phyloP scores from a whole-genome alignment of 2,888 invertebrate genomes.

The Cryptocephalus primarius region DNA sequence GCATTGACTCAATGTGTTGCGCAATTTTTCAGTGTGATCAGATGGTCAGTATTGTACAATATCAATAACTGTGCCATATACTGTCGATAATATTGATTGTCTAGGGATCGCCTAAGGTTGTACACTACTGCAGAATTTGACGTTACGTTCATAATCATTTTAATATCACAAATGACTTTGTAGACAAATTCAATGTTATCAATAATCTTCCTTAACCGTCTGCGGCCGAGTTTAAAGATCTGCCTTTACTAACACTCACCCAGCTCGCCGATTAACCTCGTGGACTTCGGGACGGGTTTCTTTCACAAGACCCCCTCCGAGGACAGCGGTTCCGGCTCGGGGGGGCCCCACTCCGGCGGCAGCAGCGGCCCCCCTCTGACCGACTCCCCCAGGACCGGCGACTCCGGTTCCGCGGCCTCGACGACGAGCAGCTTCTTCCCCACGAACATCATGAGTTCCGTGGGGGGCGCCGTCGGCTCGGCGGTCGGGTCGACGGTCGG shows the following conservation, averaged over 20 bases:
- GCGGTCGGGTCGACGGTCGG: constrained; percentile 29
- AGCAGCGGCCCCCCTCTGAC: constrained; percentile 46
- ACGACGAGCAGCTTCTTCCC: constrained; percentile 34
- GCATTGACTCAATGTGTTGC: too few species aligned
- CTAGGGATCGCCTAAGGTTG: too few species aligned
- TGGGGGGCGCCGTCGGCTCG: constrained; percentile 34
- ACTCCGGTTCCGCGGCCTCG: constrained; percentile 9
- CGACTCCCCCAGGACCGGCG: constrained; percentile 15
- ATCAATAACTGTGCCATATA: too few species aligned
- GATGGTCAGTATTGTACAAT: too few species aligned
- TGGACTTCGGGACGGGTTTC: constrained; percentile 91
- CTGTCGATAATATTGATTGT: too few species aligned
- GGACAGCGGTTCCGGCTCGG: constrained; percentile 67
- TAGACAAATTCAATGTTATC: too few species aligned
- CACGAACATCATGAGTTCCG: constrained; percentile 34
- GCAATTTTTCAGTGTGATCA: too few species aligned
- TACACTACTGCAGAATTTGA: too few species aligned
- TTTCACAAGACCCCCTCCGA: constrained; percentile 87
- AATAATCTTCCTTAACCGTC: too few species aligned
- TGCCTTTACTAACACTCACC: constrained; percentile 1
- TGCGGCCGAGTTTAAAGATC: background rate
- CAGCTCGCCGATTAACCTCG: constrained; percentile 88
- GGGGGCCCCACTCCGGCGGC: constrained; percentile 34
- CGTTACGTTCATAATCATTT: too few species aligned
- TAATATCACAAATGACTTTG: too few species aligned